phyloP scores from a whole-genome alignment of 2,888 invertebrate species.

The Helicoverpa assulta region DNA sequence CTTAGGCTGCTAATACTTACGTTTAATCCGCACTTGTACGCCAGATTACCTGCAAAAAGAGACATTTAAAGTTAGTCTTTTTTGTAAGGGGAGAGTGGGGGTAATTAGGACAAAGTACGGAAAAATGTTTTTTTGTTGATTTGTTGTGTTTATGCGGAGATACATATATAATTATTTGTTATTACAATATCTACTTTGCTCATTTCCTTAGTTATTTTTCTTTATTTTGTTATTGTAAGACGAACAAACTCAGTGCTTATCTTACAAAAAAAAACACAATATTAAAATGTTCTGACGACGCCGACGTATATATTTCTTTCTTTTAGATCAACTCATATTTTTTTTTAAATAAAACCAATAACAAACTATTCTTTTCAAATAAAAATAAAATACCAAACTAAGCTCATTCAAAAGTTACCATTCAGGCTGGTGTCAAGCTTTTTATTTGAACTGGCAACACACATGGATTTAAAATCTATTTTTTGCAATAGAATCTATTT shows the following conservation, averaged over 20 bases:
- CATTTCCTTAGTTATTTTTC: too few relatives aligned
- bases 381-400: conserved; percentile 1
- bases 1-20: conserved; percentile 60
- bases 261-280: too few relatives aligned
- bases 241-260: too few relatives aligned
- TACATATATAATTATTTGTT: too few relatives aligned
- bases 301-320: too few relatives aligned
- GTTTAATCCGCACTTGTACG: conserved; percentile 56
- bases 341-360: too few relatives aligned
- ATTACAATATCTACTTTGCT: too few relatives aligned
- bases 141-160: too few relatives aligned
- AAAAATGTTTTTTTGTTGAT: background rate
- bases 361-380: too few relatives aligned
- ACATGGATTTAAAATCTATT: conserved; percentile 9
- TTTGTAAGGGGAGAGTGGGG: conserved; percentile 8
- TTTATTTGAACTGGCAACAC: conserved; percentile 31
- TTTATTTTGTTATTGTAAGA: too few relatives aligned
- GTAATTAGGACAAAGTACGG: background rate
- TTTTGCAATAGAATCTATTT: conserved; percentile 31
- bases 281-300: too few relatives aligned
- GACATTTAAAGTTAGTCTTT: conserved; percentile 52
- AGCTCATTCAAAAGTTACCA: conserved; percentile 27
- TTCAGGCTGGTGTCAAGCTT: conserved; percentile 22
- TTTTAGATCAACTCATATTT: too few relatives aligned
- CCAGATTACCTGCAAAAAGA: conserved; percentile 62